Base-by-base conservation (phyloP, 2,888 invertebrate genomes). In the Nematopogon swammerdamellus region DNA sequence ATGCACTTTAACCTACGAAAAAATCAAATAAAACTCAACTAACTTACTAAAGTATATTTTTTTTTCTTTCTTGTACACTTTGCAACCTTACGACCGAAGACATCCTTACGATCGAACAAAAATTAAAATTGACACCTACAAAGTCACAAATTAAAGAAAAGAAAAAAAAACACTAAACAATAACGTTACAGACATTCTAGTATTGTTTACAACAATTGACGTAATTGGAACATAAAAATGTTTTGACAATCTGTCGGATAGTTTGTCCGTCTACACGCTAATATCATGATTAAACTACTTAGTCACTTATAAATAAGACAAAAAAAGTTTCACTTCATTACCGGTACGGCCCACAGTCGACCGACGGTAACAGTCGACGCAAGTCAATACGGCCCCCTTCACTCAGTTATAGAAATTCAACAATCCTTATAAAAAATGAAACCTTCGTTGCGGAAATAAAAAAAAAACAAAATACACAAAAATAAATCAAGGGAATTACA, bases 31-130 rank as follows among this genome's bases (percentile, higher is more conserved):
- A 73, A 76, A 73, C 68, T 66, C 66, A 65, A 65, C 68, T 71
- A 73, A 66, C 67, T 68, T 68, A 72, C 61, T 72, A 64, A 65
- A 65, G 63, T 66, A 64, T 67, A 65, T 62, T 61, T n/a, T n/a
- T n/a, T n/a, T 73, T 73, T 72, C 72, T 72, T 73, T 68, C 70
- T 73, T 72, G 72, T 75, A 75, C 72, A 70, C 16, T 18, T 70
- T 61, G 72, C 70, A 36, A 47, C 30, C 8, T 14, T 46, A 47
- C 16, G 5, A 17, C 25, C 16, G 11, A 30, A 25, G 44, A 20
- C 43, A 45, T 29, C 16, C 65, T 67, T 63, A 64, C 62, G 63
- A 69, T 69, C 65, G 72, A 70, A 65, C 65, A 59, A 64, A 59
- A 52, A 44, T 56, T 53, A 55, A 55, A 56, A 45, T 19, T 16